Evolutionary conservation across 2,888 invertebrate species (phyloP), one percentile per base, ranked within the genome.

Genomic region (Epinotia demarniana): DNA sequence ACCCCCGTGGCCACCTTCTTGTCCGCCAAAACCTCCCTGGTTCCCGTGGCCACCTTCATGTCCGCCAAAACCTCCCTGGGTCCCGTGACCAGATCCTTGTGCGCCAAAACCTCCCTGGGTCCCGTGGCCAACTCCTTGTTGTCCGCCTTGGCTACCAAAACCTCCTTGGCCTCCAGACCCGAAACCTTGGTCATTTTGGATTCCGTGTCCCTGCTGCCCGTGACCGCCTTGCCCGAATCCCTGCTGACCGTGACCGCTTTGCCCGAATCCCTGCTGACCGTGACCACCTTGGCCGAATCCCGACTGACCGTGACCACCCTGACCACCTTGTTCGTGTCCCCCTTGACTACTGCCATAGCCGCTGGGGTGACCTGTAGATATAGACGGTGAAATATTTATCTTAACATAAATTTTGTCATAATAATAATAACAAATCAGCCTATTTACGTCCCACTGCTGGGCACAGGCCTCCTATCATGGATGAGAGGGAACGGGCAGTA

Each of bases 211-310:
- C 16, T 73, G 61, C 11, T 70, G 69, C 2, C 77, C 77, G 13
- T 73, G 77, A 16, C 78, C 78, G 58, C 61, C 61, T 23, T 77
- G 77, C 12, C 43, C 43, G 11, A 43, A 4, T 43, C 79, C 76
- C n/a, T 73, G 61, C 11, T 70, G 69, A 12, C 75, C 77, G 5
- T 70, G 69, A 16, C 75, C 77, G 5, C 71, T 64, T 12, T 64
- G 69, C 12, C 69, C 78, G 5, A 27, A 33, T 4, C 74, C 72
- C 5, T 75, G 62, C 16, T 72, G 75, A 3, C 66, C 66, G 46
- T 19, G 43, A 27, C 75, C 72, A 1, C 76, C 64, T 27, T 71
- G 78, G 0, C 77, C 77, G 2, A 46, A 69, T 2, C 73, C 73
- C 19, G 23, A 27, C 2, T 58, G 39, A 57, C 67, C 67, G 13